Base-by-base conservation (phyloP, 2,113 vertebrate species). In the Tursiops truncatus region DNA sequence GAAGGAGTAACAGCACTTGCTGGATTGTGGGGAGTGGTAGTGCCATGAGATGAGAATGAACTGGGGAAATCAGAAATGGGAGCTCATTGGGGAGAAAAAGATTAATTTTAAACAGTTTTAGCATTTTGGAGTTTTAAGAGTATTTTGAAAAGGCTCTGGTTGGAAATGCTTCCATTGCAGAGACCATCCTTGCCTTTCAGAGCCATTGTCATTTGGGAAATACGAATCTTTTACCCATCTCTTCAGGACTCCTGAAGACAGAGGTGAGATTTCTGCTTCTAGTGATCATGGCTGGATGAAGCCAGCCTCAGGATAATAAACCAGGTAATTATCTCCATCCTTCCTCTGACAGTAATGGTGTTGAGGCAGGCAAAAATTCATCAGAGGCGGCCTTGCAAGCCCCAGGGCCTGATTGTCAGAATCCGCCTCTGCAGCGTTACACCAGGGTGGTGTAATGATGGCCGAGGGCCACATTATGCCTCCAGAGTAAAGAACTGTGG, bases 321-420 rank as follows among this genome's bases (percentile, higher is more conserved):
- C 88, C 94, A 95, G 94, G 86, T 96, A 95, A 97, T 97, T 97
- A 96, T 96, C 83, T 97, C 89, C 17, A 92, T 96, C 90, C 90
- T 96, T 95, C 63, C 95, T 94, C 26, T 63, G 86, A 95, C 89
- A 93, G 63, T 90, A 90, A 85, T 65, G 83, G 83, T 96, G 73
- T 88, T 0, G 7, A 97, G 73, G 79, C 36, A 94, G 96, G 82
- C n/a, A 96, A 96, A 96, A 95, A 96, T 92, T 79, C 95, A 92
- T 95, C 83, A 96, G 93, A 91, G 79, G 70, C 20, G 3, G 79
- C 87, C 94, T 90, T 26, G 4, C 60, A 93, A 63, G 76, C 95
- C 87, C 87, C 92, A 97, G 97, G 76, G 50, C 17, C 25, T 25
- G 94, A 60, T 80, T 91, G 94, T 97, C 97, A 94, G 96, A 95